Conservation (phyloP, 2,888 invertebrate species). For the Marronus borbonicus region DNA sequence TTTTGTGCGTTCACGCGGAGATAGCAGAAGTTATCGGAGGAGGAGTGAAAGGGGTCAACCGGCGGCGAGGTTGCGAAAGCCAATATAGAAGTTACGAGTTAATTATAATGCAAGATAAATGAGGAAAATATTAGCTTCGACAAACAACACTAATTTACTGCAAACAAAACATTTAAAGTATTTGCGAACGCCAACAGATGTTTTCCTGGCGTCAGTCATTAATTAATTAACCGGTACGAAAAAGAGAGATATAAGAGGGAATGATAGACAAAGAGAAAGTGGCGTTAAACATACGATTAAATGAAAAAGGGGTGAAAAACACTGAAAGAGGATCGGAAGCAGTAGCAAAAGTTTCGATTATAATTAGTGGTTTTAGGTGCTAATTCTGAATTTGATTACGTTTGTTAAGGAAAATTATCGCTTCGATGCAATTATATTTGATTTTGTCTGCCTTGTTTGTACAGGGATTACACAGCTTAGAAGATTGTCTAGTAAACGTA, state of each 20-base stretch:
- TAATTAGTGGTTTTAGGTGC: too few relatives aligned
- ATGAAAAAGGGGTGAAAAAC: conserved; percentile 50
- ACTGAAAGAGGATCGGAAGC: not conserved
- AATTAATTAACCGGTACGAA: conserved; percentile 32
- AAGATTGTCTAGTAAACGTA: too few relatives aligned
- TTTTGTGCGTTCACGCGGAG: conserved; percentile 30
- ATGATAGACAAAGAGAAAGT: not conserved
- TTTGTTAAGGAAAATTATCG: not conserved
- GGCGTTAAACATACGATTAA: conserved; percentile 25
- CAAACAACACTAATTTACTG: conserved; percentile 43
- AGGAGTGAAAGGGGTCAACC: not conserved
- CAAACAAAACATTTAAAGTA: conserved; percentile 47
- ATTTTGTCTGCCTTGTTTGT: too few relatives aligned
- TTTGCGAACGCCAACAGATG: conserved; percentile 42
- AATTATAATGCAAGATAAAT: conserved; percentile 47
- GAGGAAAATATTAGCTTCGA: conserved; percentile 42
- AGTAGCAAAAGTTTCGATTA: not conserved
- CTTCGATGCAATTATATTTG: too few relatives aligned
- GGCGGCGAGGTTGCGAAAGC: conserved; percentile 4
- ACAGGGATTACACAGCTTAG: too few relatives aligned
- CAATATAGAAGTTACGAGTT: conserved; percentile 38
- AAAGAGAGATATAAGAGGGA: not conserved
- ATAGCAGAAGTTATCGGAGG: not conserved
- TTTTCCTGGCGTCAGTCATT: conserved; percentile 27
- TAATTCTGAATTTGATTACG: not conserved